A percentile compares a stretch with the other conserved stretches of the same genome.
phyloP scores from a whole-genome alignment of 1,140 invertebrate species.

The Eulimnadia texana region DNA sequence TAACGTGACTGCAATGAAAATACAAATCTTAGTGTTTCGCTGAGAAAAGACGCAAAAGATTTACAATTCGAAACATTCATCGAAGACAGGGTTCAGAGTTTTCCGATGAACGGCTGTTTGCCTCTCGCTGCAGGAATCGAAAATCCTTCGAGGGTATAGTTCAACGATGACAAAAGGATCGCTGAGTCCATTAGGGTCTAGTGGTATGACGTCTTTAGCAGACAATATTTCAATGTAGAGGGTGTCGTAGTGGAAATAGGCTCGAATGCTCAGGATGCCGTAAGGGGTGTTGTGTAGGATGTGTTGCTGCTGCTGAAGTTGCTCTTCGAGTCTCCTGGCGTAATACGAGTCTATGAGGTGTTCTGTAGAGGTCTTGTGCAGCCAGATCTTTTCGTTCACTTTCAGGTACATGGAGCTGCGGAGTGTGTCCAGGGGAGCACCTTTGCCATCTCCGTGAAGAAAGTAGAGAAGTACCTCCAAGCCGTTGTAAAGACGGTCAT shows the following conservation, averaged over 20 bases:
- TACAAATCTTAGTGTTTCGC: neutral
- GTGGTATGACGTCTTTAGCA: slow-evolving; percentile 75
- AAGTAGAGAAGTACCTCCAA: slow-evolving; percentile 71
- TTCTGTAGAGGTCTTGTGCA: slow-evolving; percentile 14
- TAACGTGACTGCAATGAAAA: neutral
- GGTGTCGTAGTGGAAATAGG: slow-evolving; percentile 77
- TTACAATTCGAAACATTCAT: slow-evolving; percentile 92
- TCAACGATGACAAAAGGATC: slow-evolving; percentile 91
- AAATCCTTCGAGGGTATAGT: slow-evolving; percentile 66
- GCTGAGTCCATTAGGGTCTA: slow-evolving; percentile 84
- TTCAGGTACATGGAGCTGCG: slow-evolving; percentile 37
- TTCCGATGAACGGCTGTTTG: slow-evolving; percentile 90
- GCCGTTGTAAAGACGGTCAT: slow-evolving; percentile 71
- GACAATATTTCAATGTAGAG: slow-evolving; percentile 73
- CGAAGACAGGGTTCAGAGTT: slow-evolving; percentile 84
- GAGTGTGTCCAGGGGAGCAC: slow-evolving; percentile 56
- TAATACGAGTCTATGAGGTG: slow-evolving; percentile 72
- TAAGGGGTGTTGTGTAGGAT: slow-evolving; percentile 32
- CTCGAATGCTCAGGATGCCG: slow-evolving; percentile 48
- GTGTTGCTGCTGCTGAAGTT: slow-evolving; percentile 30
- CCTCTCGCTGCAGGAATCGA: slow-evolving; percentile 64
- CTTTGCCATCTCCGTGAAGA: slow-evolving; percentile 73
- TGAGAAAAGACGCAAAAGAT: slow-evolving; percentile 20
- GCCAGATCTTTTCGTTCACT: slow-evolving; percentile 8
- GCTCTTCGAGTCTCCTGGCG: slow-evolving; percentile 58